Evolutionary conservation across 2,113 vertebrate genomes (phyloP), one percentile per base, ranked within the genome.

Genomic region (Halcyon senegalensis): DNA sequence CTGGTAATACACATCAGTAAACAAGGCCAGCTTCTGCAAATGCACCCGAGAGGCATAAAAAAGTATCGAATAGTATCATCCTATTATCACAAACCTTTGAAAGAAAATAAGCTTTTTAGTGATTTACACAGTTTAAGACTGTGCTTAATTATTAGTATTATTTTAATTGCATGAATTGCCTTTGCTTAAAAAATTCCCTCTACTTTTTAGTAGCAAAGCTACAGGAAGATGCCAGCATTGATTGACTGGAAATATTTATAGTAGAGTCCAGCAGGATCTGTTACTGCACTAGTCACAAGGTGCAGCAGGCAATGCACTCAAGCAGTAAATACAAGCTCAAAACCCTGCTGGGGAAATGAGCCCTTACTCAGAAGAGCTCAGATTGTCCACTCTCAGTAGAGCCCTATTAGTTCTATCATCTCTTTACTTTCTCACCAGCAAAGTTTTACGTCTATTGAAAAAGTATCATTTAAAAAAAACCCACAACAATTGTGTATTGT

Each of bases 141-240:
- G 75, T 31, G 39, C 11, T 75, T 37, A 79, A 95, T 92, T 91
- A 77, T 94, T 84, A 53, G 50, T 93, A 91, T 88, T 89, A 91
- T 96, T 94, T 93, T 96, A 97, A 97, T 95, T 96, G 93, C 39
- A 79, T 50, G 8, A 90, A 94, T 74, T 16, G 48, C 46, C 31
- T 92, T 91, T 60, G 13, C 46, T 81, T 81, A 7, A 72, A 94
- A 95, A 94, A 67, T 35, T 13, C 15, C 58, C 51, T 93, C 30
- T 30, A 8, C 63, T 93, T 87, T 92, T 89, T 92, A 90, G 84
- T 46, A 91, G 58, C 70, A 90, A 92, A 96, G 28, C 87, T 88
- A 44, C 77, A 79, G 90, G 59, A 91, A 87, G 41, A 56, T 74
- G 62, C 13, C 80, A 84, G 28, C 46, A 28, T 67, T 86, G 73